Conservation (phyloP, 2,888 invertebrate species). For the Rhaphigaster nebulosa region DNA sequence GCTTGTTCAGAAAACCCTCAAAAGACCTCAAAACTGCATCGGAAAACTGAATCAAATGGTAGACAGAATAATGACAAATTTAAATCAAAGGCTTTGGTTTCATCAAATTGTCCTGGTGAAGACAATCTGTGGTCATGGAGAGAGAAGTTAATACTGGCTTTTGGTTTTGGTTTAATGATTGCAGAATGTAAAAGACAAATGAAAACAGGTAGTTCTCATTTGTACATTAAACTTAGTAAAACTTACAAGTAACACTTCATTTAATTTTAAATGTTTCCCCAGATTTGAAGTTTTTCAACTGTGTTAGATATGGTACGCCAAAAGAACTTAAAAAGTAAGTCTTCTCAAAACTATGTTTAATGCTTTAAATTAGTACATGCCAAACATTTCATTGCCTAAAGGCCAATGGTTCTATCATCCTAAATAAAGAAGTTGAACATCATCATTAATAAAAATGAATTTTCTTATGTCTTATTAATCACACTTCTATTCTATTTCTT, state of each 20-base stretch:
- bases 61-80: neutral
- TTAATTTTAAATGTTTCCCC: neutral
- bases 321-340: conserved; percentile 71
- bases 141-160: conserved; percentile 22
- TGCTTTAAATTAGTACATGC: neutral
- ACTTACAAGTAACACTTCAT: neutral
- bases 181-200: conserved; percentile 51
- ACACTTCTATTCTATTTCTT: neutral
- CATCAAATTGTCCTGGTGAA: neutral
- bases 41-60: neutral
- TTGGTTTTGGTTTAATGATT: conserved; percentile 51
- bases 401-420: neutral
- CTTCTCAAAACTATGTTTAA: neutral
- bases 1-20: neutral
- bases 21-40: neutral
- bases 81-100: neutral
- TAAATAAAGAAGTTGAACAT: neutral
- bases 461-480: neutral
- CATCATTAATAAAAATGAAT: conserved; percentile 30
- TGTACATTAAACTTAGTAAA: neutral
- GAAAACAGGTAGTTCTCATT: conserved; percentile 44
- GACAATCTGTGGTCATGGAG: neutral
- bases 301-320: conserved; percentile 72
- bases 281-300: conserved; percentile 70
- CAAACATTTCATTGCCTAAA: neutral